Evolutionary conservation across 2,797 vertebrate genomes (phyloP), one percentile per base, ranked within the genome.

Genomic region (Spatula clypeata): DNA sequence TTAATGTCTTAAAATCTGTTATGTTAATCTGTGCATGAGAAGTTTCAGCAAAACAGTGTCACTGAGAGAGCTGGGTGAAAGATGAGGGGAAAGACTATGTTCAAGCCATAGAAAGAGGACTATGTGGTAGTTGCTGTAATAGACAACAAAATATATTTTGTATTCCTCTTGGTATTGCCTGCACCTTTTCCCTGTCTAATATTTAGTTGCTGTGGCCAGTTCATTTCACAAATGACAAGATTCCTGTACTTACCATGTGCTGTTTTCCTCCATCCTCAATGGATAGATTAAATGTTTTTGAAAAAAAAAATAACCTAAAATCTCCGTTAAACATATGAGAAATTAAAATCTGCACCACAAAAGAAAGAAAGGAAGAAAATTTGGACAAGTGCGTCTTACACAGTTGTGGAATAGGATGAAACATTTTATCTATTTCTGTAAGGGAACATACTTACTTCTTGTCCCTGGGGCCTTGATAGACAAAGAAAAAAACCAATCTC

Each of bases 401-500:
- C 4, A 8, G 5, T 11, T 10, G 4, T 62, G 55, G 61, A 77
- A 79, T 36, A 89, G 2, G 6, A 60, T 74, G 42, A 83, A 73
- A 14, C 18, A 58, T 54, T 58, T 1, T 7, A 51, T 53, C 16
- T 86, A 4, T 76, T 89, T 66, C 81, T 88, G n/a, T 44, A 86
- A 93, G 54, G 32, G 36, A 84, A 92, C 80, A 86, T 73, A 94
- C 84, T 95, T 97, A 92, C 64, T 86, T 96, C 92, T 73, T 86
- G 92, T 81, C 82, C 40, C 71, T 84, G 45, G 21, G 23, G 6
- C 45, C 21, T 47, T 64, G 75, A 67, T 88, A 90, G 85, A 81
- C 94, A 96, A 95, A 95, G 77, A 94, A 57, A 92, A 73, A 92
- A 97, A 93, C 88, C 64, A 96, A 16, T 49, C n/a, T 95, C 66